Base-by-base conservation (phyloP, 2,797 vertebrate species). In the Eidolon dupreanum region DNA sequence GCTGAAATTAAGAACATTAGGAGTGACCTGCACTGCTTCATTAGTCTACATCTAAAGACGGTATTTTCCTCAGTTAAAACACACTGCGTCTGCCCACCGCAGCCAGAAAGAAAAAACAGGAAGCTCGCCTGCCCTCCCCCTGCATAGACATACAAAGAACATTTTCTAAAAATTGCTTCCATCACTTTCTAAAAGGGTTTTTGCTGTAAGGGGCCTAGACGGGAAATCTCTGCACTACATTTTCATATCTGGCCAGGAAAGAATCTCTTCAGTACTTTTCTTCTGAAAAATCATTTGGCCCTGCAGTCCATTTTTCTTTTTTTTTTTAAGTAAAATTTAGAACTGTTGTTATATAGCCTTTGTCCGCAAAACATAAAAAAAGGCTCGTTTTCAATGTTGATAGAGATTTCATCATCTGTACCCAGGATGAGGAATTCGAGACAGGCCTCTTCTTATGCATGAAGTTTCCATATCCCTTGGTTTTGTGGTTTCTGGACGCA, bases 31-130 rank as follows among this genome's bases (percentile, higher is more conserved):
- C 12, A 5, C 12, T 1, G 19, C 68, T 73, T 66, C 8, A 20
- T 59, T 61, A 36, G 33, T 9, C 43, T 38, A 57, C 33, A 74
- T 1, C 16, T 26, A 20, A 75, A 93, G 24, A 88, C 19, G 5
- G 2, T 26, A 51, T 12, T 5, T 3, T 87, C 43, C 73, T 61
- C 22, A 24, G 75, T 36, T 70, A 65, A 83, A 84, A 92, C n/a
- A 20, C 2, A 0, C 38, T 1, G 15, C 2, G 3, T 63, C n/a
- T 78, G 46, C n/a, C 41, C 22, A 5, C 46, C 0, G 6, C 9
- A 3, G 19, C 43, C 46, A 38, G 20, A 85, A 31, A 59, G 68
- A 41, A 31, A 22, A 53, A 36, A 61, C 2, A 0, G 55, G 31
- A 43, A 38, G 61, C 41, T 13, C 16, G 0, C 2, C 4, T 0